Base-by-base conservation (phyloP, 2,797 vertebrate genomes). In the Arctocebus calabarensis region DNA sequence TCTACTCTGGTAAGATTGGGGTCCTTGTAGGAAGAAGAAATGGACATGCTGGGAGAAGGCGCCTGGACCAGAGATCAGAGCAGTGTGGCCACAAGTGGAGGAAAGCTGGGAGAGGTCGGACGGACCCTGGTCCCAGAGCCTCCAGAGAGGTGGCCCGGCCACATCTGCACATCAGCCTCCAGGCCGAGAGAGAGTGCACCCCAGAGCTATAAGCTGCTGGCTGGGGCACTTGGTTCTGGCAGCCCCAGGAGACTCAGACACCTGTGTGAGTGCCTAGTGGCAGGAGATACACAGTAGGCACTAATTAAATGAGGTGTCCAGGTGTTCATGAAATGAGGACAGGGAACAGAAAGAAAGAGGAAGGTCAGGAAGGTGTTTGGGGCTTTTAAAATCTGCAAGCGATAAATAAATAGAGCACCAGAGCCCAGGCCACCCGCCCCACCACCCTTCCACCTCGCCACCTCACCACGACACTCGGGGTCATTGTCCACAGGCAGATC, bases 201-300 rank as follows among this genome's bases (percentile, higher is more conserved):
- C 70, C 0, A 9, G 12, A 1, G 43, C 23, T 32, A 9, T 2
- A 0, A 37, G 13, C 27, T 1, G 0, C 57, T 17, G 0, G n/a
- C 3, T 6, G 0, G 0, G 40, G 40, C 0, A 0, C 40, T 9
- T 6, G 0, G 0, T 22, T 29, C 32, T 22, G 0, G 34, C 19
- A 13, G 2, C 40, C 62, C n/a, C 45, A 9, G 34, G 43, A 71
- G 6, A 13, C 25, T 0, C 73, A 1, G 3, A 2, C 5, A 7
- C 48, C 12, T 2, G 45, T 10, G 32, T 40, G 10, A 19, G n/a
- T 0, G 8, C 29, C 85, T 2, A 27, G 20, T 3, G 1, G 1
- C 70, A 3, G 6, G 7, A 13, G 43, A 27, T 2, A 11, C 37
- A 32, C n/a, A 23, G 74, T 0, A 2, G 62, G 34, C 40, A 0